Percentiles rank a stretch among this genome's conserved stretches.
phyloP scores from a whole-genome alignment of 2,888 invertebrate genomes.

The Coenonympha glycerion region DNA sequence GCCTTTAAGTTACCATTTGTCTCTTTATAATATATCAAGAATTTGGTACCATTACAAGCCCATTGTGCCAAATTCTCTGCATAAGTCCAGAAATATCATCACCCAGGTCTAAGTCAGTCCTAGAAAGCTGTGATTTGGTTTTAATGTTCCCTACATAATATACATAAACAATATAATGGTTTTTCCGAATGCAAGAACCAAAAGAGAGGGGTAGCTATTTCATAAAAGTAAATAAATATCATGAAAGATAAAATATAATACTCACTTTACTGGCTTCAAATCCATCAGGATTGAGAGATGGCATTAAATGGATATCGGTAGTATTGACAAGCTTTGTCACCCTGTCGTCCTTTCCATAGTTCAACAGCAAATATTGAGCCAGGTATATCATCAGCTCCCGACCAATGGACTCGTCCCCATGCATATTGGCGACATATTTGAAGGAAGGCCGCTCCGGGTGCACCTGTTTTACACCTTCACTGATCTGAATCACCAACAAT shows the following conservation, averaged over 20 bases:
- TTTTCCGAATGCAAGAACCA: too few relatives aligned
- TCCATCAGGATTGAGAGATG: constrained; percentile 98
- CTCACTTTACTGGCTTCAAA: constrained; percentile 87
- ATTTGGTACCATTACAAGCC: too few relatives aligned
- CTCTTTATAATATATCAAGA: too few relatives aligned
- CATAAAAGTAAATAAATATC: too few relatives aligned
- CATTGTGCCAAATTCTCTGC: too few relatives aligned
- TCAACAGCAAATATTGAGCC: constrained; percentile 86
- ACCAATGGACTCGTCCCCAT: constrained; percentile 95
- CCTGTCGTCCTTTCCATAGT: constrained; percentile 81
- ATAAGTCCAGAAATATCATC: too few relatives aligned
- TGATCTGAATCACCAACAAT: constrained; percentile 87
- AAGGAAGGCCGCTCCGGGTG: constrained; percentile 88
- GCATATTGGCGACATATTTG: constrained; percentile 97
- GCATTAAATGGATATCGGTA: constrained; percentile 96
- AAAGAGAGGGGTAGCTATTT: too few relatives aligned
- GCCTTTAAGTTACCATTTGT: too few relatives aligned
- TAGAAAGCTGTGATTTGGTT: too few relatives aligned
- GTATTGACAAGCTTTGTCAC: constrained; percentile 86
- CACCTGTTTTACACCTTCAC: constrained; percentile 77
- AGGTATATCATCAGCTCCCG: constrained; percentile 88
- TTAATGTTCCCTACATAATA: too few relatives aligned
- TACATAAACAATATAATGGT: too few relatives aligned
- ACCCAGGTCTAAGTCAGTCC: too few relatives aligned
- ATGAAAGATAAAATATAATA: constrained; percentile 1